phyloP scores from a whole-genome alignment of 2,797 vertebrate species.

The Atherinosoma microstoma region DNA sequence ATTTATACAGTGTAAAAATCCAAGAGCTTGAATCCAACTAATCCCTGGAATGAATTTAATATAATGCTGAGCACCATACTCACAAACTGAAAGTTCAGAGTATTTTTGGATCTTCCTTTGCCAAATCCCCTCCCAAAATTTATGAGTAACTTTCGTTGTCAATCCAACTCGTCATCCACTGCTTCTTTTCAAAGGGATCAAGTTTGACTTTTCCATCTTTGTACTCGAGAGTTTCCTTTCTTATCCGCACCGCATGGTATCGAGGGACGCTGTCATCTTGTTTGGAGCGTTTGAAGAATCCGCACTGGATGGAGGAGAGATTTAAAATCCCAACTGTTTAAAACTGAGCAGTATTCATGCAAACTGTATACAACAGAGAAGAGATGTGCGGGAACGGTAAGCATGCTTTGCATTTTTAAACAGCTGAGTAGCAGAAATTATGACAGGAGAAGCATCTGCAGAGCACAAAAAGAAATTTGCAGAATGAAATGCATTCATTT shows the following conservation, averaged over 20 bases:
- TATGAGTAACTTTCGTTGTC: constrained; percentile 93
- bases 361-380: neutral
- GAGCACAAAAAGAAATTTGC: constrained; percentile 11
- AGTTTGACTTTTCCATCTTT: constrained; percentile 82
- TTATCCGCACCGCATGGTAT: constrained; percentile 95
- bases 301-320: constrained; percentile 84
- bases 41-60: constrained; percentile 15
- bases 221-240: constrained; percentile 87
- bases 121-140: constrained; percentile 8
- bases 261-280: constrained; percentile 92
- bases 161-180: constrained; percentile 94
- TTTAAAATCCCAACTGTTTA: neutral
- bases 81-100: constrained; percentile 26
- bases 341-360: neutral
- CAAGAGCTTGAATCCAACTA: constrained; percentile 18
- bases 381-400: constrained; percentile 25
- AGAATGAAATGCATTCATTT: constrained; percentile 27
- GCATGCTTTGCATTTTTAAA: constrained; percentile 69
- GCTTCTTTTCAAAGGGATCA: constrained; percentile 88
- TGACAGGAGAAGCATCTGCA: constrained; percentile 54
- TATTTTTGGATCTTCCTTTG: constrained; percentile 9
- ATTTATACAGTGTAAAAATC: constrained; percentile 71
- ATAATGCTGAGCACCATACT: constrained; percentile 10
- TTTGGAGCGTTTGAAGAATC: constrained; percentile 95
- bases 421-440: constrained; percentile 48